These are phyloP conservation scores for Conomelus anceps DNA, from an alignment of 2,888 invertebrate genomes.

Conservation along the genomic window DNA sequence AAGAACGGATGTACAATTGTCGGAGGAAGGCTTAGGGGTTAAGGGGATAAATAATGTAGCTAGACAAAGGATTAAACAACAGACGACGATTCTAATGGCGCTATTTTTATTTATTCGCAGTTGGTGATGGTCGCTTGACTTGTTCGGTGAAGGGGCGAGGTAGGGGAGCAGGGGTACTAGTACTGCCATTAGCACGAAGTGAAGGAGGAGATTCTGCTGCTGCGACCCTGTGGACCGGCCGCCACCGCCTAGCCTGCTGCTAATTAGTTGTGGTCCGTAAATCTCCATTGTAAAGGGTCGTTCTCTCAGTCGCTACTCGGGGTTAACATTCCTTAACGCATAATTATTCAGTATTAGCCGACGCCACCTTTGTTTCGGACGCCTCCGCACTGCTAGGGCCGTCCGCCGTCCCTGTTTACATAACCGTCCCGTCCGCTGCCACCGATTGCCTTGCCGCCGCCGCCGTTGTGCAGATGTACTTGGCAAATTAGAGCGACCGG, in stretches of 20 bases:
- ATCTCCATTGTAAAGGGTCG: constrained; percentile 11
- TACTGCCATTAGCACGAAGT: not conserved
- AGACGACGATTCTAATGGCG: not conserved
- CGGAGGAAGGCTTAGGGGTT: not conserved
- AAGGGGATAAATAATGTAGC: not conserved
- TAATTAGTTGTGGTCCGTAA: constrained; percentile 12
- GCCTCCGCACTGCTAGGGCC: not conserved
- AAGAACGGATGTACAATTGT: not conserved
- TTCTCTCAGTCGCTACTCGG: not conserved
- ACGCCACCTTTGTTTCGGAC: not conserved
- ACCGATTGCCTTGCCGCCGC: not conserved
- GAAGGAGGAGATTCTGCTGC: too few relatives aligned
- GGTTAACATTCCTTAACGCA: constrained; percentile 11
- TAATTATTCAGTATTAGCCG: constrained; percentile 8
- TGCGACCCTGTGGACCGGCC: not conserved
- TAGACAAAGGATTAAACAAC: not conserved
- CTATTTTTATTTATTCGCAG: constrained; percentile 6
- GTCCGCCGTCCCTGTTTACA: not conserved
- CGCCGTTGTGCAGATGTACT: not conserved
- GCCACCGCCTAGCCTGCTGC: not conserved
- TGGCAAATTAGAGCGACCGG: not conserved
- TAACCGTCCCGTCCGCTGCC: not conserved
- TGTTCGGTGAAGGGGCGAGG: not conserved
- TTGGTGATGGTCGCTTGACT: not conserved
- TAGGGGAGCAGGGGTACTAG: not conserved